Evolutionary conservation across 2,888 invertebrate species (phyloP).

Genomic region (Stenodema calcarata): DNA sequence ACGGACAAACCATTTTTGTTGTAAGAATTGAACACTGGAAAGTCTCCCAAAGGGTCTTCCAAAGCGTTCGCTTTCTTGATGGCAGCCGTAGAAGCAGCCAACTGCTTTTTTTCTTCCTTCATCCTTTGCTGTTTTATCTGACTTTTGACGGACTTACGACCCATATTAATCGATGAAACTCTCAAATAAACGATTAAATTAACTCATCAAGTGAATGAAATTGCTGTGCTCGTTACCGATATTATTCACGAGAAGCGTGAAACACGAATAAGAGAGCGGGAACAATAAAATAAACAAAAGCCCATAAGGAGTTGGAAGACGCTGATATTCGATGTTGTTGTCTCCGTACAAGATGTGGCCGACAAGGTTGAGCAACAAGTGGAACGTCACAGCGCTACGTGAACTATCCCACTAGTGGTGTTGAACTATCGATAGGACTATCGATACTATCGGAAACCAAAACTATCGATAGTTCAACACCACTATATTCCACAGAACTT

Average conservation of each 20-base stretch:
- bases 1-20: slow-evolving; percentile 39
- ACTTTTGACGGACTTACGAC: slow-evolving; percentile 47
- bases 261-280: not conserved
- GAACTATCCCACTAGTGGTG: too few species aligned
- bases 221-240: not conserved
- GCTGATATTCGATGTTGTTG: too few species aligned
- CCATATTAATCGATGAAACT: slow-evolving; percentile 39
- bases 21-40: slow-evolving; percentile 45
- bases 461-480: too few species aligned
- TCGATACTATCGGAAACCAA: too few species aligned
- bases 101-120: slow-evolving; percentile 53
- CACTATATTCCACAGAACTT: too few species aligned
- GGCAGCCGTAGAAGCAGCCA: slow-evolving; percentile 15
- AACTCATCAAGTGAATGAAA: not conserved
- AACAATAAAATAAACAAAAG: not conserved
- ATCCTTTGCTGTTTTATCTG: slow-evolving; percentile 43
- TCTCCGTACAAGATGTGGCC: too few species aligned
- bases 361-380: too few species aligned
- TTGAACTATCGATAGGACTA: too few species aligned
- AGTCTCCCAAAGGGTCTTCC: slow-evolving; percentile 51
- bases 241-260: not conserved
- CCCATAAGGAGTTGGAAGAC: too few species aligned
- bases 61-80: slow-evolving; percentile 53
- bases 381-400: too few species aligned
- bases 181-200: not conserved